Base-by-base conservation (phyloP, 2,797 vertebrate genomes). In the Mus spretus region DNA sequence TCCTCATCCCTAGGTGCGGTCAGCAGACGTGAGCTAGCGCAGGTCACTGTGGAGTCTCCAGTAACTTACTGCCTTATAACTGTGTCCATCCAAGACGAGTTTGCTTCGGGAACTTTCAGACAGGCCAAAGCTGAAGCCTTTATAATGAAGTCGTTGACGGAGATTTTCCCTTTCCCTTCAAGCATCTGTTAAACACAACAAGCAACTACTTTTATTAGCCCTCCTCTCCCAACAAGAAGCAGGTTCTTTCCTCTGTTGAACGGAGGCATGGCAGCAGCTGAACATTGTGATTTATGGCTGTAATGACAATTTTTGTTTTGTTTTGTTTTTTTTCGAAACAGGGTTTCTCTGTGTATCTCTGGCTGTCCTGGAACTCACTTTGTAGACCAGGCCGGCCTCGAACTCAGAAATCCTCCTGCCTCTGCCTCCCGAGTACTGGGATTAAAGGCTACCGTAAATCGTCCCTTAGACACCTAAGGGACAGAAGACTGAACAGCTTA, bases 21-120 rank as follows among this genome's bases (percentile, higher is more conserved):
- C n/a, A 90, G 65, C 20, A 40, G 84, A 81, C 81, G 63, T 3
- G 31, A 91, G 17, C 82, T 91, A 91, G 74, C 2, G 13, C 59
- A 80, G 24, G n/a, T 15, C 19, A 7, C 65, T 31, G 31, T 3
- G 88, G 57, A 19, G 77, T 92, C 26, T n/a, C 75, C 93, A 96
- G 22, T 55, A 67, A 99, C 99, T 99, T 98, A 99, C 99, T 99
- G 99, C 96, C 99, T 99, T 96, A 99, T 99, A 95, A 99, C 99
- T 0, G 99, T 99, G 98, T 99, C 99, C 99, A 99, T 90, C 99
- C 99, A 99, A 19, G 99, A 99, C 47, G 99, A 99, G 98, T 99
- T 99, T 93, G 99, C 99, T 98, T 99, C 99, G 0, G 99, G 99
- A 91, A 99, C 99, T 98, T 99, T 99, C 97, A 99, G 98, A 98